A percentile compares a stretch with the other conserved stretches of the same genome.
phyloP scores from a whole-genome alignment of 2,888 invertebrate species.

The Apamea epomidion region DNA sequence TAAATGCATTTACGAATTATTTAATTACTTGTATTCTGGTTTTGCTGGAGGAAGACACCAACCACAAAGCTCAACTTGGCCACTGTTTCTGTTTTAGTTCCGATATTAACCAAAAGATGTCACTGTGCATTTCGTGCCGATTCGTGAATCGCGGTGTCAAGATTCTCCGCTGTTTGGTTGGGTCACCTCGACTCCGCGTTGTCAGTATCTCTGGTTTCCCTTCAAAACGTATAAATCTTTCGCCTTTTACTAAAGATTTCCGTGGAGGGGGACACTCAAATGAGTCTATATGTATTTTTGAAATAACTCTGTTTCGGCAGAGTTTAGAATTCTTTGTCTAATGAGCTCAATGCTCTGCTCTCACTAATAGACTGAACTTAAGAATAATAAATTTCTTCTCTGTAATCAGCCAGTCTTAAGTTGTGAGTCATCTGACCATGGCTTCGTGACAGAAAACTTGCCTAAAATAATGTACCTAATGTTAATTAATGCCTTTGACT shows the following conservation, averaged over 20 bases:
- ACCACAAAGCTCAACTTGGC: neutral
- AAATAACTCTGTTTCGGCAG: conserved; percentile 38
- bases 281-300: conserved; percentile 84
- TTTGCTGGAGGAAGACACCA: neutral
- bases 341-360: neutral
- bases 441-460: neutral
- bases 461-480: neutral
- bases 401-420: too few relatives aligned
- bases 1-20: too few relatives aligned
- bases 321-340: conserved; percentile 14
- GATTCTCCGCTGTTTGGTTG: conserved; percentile 55
- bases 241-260: conserved; percentile 95
- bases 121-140: conserved; percentile 32
- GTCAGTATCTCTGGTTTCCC: conserved; percentile 90
- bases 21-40: neutral
- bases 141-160: conserved; percentile 60
- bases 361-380: too few relatives aligned
- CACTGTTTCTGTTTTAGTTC: conserved; percentile 18
- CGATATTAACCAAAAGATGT: conserved; percentile 36
- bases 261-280: conserved; percentile 93
- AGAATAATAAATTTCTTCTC: neutral
- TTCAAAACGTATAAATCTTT: conserved; percentile 93
- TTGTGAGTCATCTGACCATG: neutral
- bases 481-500: too few relatives aligned
- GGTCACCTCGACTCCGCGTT: neutral